phyloP scores from a whole-genome alignment of 2,797 vertebrate genomes.

The Austrolebias charrua region DNA sequence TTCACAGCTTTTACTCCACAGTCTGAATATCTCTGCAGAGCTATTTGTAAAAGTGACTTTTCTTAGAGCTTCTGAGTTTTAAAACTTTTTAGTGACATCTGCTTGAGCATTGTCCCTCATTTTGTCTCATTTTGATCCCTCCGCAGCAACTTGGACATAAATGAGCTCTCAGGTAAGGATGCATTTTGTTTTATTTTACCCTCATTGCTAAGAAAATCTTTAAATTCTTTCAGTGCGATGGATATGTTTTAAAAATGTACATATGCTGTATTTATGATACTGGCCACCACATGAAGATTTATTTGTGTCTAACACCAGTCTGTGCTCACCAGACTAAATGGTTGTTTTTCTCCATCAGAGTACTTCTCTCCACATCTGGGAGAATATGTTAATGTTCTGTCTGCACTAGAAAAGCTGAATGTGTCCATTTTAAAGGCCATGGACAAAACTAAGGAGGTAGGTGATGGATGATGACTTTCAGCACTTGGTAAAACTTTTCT shows the following conservation, averaged over 20 bases:
- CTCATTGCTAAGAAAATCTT: neutral
- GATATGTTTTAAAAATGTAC: no score
- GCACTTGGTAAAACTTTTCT: neutral
- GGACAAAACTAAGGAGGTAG: slow-evolving; percentile 93
- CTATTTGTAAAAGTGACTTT: neutral
- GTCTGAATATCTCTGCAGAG: neutral
- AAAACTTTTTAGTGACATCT: neutral
- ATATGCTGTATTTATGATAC: no score
- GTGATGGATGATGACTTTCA: slow-evolving; percentile 32
- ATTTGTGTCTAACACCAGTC: neutral
- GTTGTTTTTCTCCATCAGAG: slow-evolving; percentile 68
- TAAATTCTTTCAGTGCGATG: no score
- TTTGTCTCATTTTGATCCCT: slow-evolving; percentile 25
- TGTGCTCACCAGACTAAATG: neutral
- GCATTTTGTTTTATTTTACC: neutral
- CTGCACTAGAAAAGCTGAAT: slow-evolving; percentile 90
- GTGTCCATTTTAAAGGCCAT: slow-evolving; percentile 89
- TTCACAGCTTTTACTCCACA: no score
- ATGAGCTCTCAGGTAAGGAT: slow-evolving; percentile 77
- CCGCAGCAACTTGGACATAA: slow-evolving; percentile 77
- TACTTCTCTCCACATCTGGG: slow-evolving; percentile 90
- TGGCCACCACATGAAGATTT: no score
- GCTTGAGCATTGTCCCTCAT: slow-evolving; percentile 14
- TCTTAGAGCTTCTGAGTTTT: neutral
- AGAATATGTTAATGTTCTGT: slow-evolving; percentile 87